A percentile compares a stretch with the other conserved stretches of the same genome.
Evolutionary conservation across 2,113 vertebrate species (phyloP).

Genomic region (Tachysurus vachellii): DNA sequence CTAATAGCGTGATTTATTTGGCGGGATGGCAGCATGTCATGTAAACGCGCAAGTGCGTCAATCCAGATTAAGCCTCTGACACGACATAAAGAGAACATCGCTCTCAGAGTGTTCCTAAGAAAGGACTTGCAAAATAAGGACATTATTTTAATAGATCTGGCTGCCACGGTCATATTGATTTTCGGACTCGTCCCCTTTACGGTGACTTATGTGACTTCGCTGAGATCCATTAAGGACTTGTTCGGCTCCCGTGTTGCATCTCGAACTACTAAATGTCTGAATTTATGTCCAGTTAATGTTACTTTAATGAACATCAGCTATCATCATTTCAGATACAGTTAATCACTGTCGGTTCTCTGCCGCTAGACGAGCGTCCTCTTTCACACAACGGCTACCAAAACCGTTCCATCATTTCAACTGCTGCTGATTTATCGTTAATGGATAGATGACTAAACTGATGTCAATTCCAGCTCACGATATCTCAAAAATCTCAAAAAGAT

Average conservation of each 20-base stretch:
- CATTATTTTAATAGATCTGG: conserved; percentile 58
- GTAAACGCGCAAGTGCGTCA: conserved; percentile 62
- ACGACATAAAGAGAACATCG: background rate
- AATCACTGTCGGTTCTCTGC: background rate
- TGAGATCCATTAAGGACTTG: conserved; percentile 42
- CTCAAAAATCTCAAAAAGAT: background rate
- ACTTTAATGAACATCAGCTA: background rate
- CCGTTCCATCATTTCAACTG: background rate
- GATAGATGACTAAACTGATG: background rate
- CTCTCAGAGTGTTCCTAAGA: background rate
- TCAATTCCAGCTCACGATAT: background rate
- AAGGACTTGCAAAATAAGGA: conserved; percentile 20
- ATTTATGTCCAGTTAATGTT: background rate
- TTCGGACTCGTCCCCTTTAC: conserved; percentile 51
- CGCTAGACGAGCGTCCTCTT: background rate
- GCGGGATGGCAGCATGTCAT: conserved; percentile 61
- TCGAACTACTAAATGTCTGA: background rate
- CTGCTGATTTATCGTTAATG: background rate
- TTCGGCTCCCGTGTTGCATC: conserved; percentile 37
- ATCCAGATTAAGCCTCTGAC: conserved; percentile 57
- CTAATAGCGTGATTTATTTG: conserved; percentile 65
- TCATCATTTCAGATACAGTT: background rate
- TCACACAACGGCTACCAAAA: background rate
- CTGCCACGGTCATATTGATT: conserved; percentile 57
- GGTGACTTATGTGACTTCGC: conserved; percentile 56